These are phyloP conservation scores for Schizopygopsis malacanthus DNA, from an alignment of 2,797 vertebrate genomes.

Conservation along the genomic window DNA sequence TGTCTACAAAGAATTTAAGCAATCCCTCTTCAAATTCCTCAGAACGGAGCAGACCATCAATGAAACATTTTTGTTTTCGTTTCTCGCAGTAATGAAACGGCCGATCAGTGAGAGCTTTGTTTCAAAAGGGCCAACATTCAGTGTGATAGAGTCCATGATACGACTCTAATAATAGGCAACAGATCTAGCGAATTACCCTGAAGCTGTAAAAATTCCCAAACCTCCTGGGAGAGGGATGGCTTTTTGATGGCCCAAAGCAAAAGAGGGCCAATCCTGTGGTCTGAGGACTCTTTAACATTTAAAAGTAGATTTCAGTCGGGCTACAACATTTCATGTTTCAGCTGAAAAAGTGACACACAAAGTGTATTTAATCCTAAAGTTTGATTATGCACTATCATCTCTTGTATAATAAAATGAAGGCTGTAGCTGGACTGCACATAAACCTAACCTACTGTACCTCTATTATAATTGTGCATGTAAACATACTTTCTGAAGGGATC, in stretches of 20 bases:
- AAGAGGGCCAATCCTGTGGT: conserved; percentile 48
- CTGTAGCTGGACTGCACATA: neutral
- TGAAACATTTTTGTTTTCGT: conserved; percentile 73
- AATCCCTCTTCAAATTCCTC: conserved; percentile 24
- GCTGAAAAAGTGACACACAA: neutral
- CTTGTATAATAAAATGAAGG: neutral
- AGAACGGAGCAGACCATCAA: conserved; percentile 67
- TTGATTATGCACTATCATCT: neutral
- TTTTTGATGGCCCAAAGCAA: conserved; percentile 19
- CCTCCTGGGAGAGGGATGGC: neutral
- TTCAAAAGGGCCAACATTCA: conserved; percentile 49
- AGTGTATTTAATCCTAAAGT: neutral
- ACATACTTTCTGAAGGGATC: neutral
- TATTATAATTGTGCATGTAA: neutral
- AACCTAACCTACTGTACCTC: neutral
- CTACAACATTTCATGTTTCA: too few species aligned
- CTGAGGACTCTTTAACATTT: conserved; percentile 39
- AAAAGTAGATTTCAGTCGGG: neutral
- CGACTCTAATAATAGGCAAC: conserved; percentile 45
- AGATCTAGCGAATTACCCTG: conserved; percentile 63
- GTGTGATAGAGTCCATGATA: conserved; percentile 46
- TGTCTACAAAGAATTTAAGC: neutral
- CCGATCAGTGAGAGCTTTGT: conserved; percentile 36
- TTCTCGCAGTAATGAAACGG: conserved; percentile 57
- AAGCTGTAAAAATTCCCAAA: conserved; percentile 62